Base-by-base conservation (phyloP, 2,888 invertebrate genomes). In the Pyrrhosoma nymphula region DNA sequence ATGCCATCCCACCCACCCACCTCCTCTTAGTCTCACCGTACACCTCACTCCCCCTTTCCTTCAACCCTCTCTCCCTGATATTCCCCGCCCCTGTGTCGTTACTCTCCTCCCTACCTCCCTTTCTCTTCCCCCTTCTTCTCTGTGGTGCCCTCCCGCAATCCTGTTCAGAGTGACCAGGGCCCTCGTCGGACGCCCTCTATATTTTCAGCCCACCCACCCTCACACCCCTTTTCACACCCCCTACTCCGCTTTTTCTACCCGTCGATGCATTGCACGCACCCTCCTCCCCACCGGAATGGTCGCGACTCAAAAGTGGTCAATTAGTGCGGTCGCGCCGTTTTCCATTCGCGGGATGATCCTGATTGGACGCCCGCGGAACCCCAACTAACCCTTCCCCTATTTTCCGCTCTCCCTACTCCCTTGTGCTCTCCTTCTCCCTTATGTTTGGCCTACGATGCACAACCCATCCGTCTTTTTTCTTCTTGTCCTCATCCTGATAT, bases 301-400 rank as follows among this genome's bases (percentile, higher is more conserved):
- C 35, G 89, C 55, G 23, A n/a, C 26, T 56, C 69, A 63, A 93
- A 93, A 93, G 93, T 47, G 93, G 93, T 63, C 91, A 91, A 91
- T 91, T 91, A 91, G 91, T 63, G n/a, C 63, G 63, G 39, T 91
- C 63, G 60, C 63, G 63, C n/a, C 55, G 93, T 93, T 93, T 93
- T 69, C 69, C 93, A 93, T 93, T 93, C 47, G 26, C 63, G 93
- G 47, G 35, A n/a, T 63, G 91, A 91, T 20, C 26, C 35, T 69
- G 39, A 91, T 89, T 56, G 47, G 89, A 26, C 56, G 2, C 35
- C 35, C 30, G 82, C 8, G 47, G 47, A 8, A 47, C 35, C 82
- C 10, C 35, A 60, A 82, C 82, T 14, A 35, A 14, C 35, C 75
- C 35, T 26, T 16, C 69, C 47, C n/a, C 23, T 47, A 18, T 47